Conservation (phyloP, 2,113 vertebrate species). For the Cebus imitator region DNA sequence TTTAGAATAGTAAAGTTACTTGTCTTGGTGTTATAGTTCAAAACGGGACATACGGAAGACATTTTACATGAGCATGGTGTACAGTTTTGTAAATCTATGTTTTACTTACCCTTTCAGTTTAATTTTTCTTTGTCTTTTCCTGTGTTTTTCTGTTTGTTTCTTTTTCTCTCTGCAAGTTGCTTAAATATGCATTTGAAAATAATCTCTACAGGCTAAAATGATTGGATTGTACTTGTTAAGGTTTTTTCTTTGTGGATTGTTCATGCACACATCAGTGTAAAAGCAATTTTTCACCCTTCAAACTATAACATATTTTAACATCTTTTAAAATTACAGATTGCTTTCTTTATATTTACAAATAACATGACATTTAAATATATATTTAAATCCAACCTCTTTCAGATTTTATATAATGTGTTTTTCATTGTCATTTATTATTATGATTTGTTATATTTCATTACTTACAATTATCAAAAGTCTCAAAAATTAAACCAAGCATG, state of each 20-base stretch:
- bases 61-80: constrained; percentile 58
- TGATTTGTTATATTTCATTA: constrained; percentile 17
- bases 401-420: constrained; percentile 32
- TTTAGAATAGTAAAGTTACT: constrained; percentile 56
- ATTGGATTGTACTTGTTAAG: constrained; percentile 1
- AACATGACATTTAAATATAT: constrained; percentile 24
- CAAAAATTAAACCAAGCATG: not conserved
- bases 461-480: not conserved
- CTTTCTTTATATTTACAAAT: constrained; percentile 16
- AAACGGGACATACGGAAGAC: constrained; percentile 32
- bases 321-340: not conserved
- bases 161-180: constrained; percentile 66
- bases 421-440: not conserved
- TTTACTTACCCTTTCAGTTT: constrained; percentile 72
- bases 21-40: constrained; percentile 45
- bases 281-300: constrained; percentile 40
- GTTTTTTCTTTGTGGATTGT: not conserved
- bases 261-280: not conserved
- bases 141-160: constrained; percentile 58
- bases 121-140: constrained; percentile 35
- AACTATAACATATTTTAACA: not conserved
- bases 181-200: constrained; percentile 79
- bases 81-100: constrained; percentile 31
- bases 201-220: constrained; percentile 43
- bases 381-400: not conserved